Evolutionary conservation across 2,797 vertebrate genomes (phyloP), one percentile per base, ranked within the genome.

Genomic region (Harpagifer antarcticus): DNA sequence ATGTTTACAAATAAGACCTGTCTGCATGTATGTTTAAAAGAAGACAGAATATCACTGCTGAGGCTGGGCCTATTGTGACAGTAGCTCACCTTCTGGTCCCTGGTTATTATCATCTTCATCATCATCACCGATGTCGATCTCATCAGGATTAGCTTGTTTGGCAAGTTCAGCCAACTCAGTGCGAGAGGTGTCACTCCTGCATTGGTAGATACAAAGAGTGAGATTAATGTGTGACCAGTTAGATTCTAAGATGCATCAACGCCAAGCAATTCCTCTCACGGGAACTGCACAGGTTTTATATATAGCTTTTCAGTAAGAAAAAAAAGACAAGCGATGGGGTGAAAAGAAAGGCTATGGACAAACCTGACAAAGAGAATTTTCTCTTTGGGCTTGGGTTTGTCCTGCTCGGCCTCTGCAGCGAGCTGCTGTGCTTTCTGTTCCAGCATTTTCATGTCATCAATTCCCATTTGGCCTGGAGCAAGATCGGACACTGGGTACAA

Each of bases 311-410:
- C 15, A 60, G 23, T 27, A 6, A 27, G 49, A 20, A 27, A 37
- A 17, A 31, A 33, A 16, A 43, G 2, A 15, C 45, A 52, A 37
- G 8, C 6, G 33, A 37, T 37, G 0, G 33, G 37, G 33, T 27
- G 27, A 27, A 37, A 16, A 47, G 33, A 48, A 48, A 27, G 23
- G 12, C 9, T 44, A 40, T 20, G 44, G 11, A 53, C 92, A 81
- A 45, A 98, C 97, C 97, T 96, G 92, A 98, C 96, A 27, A 98
- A 98, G 47, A 98, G 96, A 84, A 98, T 98, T 89, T 97, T 97
- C 83, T 96, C 96, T 93, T 97, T 97, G 53, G 95, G 93, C 78
- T 95, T 94, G 17, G 95, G 95, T 90, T 96, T 96, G 89, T 98
- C 97, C 48, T 93, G 91, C 68, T 97, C 96, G 0, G 96, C 97